These are phyloP conservation scores for Branchipolynoe longqiensis DNA, from an alignment of 2,888 invertebrate genomes.

Conservation along the genomic window DNA sequence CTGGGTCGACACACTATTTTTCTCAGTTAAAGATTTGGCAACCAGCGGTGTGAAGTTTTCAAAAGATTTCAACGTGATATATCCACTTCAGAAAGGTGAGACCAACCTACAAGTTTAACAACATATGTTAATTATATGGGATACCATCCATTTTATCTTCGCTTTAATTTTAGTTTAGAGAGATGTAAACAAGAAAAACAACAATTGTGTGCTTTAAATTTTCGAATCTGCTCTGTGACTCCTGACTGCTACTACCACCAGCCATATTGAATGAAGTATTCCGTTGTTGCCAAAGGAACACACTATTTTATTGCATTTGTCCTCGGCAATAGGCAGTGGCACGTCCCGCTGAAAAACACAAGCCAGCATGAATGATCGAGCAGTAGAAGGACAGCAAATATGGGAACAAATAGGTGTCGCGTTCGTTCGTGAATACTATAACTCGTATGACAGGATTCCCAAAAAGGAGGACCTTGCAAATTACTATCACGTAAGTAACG, in stretches of 20 bases:
- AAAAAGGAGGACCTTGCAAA: constrained; percentile 61
- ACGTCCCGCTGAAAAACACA: background rate
- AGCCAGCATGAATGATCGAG: constrained; percentile 5
- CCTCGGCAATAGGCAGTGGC: background rate
- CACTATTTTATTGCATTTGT: background rate
- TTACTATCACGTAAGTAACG: constrained; percentile 63
- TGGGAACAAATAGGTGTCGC: constrained; percentile 66
- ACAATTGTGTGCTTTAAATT: background rate
- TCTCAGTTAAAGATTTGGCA: too few relatives aligned
- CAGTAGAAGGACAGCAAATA: background rate
- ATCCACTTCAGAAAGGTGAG: too few relatives aligned
- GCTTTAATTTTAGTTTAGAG: background rate
- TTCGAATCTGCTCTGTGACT: background rate
- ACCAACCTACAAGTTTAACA: too few relatives aligned
- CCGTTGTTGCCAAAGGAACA: background rate
- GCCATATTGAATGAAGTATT: constrained; percentile 21
- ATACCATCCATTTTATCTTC: too few relatives aligned
- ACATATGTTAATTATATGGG: too few relatives aligned
- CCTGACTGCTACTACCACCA: background rate
- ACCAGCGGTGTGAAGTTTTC: too few relatives aligned
- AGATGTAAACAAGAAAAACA: background rate
- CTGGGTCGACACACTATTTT: too few relatives aligned
- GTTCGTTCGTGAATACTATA: constrained; percentile 67
- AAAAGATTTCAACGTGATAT: too few relatives aligned
- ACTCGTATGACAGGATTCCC: constrained; percentile 65